Conservation (phyloP, 2,888 invertebrate genomes). For the Augiades crinisus region DNA sequence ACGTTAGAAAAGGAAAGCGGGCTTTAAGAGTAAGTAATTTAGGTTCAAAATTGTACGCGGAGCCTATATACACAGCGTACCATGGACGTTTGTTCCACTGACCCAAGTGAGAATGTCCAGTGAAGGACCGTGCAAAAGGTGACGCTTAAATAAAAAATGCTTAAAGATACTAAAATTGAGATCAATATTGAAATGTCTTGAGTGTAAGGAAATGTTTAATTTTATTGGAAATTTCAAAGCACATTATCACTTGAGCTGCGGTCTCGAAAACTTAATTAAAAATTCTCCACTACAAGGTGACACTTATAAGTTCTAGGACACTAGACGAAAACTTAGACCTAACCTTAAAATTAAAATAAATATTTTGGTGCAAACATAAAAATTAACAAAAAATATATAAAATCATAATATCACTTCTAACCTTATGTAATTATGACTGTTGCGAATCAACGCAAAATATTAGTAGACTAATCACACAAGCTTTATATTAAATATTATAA, state of each 20-base stretch:
- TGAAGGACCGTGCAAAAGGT: slow-evolving; percentile 35
- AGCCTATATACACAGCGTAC: slow-evolving; percentile 79
- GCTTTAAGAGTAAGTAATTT: slow-evolving; percentile 69
- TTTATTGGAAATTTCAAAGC: slow-evolving; percentile 37
- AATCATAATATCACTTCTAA: slow-evolving; percentile 56
- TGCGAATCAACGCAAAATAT: slow-evolving; percentile 64
- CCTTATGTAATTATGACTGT: slow-evolving; percentile 58
- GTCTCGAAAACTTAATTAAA: slow-evolving; percentile 73
- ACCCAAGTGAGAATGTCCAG: slow-evolving; percentile 51
- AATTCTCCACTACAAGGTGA: slow-evolving; percentile 71
- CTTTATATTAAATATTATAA: slow-evolving; percentile 42
- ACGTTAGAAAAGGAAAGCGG: slow-evolving; percentile 79
- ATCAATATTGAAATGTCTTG: slow-evolving; percentile 47
- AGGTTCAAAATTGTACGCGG: slow-evolving; percentile 78
- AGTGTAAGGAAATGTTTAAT: slow-evolving; percentile 31
- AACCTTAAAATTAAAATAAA: slow-evolving; percentile 69
- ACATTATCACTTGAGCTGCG: slow-evolving; percentile 55
- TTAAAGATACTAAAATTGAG: slow-evolving; percentile 51
- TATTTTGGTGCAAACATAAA: slow-evolving; percentile 71
- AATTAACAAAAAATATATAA: slow-evolving; percentile 50
- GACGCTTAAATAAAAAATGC: slow-evolving; percentile 42
- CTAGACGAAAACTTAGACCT: slow-evolving; percentile 76
- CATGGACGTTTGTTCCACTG: slow-evolving; percentile 76
- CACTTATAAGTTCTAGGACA: slow-evolving; percentile 74
- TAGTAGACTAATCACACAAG: slow-evolving; percentile 76